Percentiles rank a stretch among this genome's conserved stretches.
Conservation (phyloP, 2,797 vertebrate genomes). For the Brachyrhaphis roseni region DNA sequence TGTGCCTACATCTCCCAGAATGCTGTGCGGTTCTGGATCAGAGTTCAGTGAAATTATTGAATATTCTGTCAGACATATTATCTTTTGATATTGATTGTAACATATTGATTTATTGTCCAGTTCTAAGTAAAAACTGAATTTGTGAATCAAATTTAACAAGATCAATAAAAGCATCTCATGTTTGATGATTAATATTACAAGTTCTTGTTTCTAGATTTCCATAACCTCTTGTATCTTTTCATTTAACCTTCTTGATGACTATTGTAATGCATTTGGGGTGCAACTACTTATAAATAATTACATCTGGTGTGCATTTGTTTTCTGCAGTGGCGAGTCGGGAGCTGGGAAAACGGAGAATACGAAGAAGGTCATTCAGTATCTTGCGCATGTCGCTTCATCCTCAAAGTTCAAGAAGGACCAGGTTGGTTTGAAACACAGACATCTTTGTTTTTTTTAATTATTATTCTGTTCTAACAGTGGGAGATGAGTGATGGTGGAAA, state of each 20-base stretch:
- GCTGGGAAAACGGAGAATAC: conserved; percentile 99
- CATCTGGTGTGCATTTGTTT: neutral
- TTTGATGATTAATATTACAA: neutral
- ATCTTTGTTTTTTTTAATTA: neutral
- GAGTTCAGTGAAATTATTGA: too few species aligned
- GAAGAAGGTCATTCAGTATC: conserved; percentile 98
- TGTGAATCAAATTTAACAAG: neutral
- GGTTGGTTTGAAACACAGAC: conserved; percentile 74
- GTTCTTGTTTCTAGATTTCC: neutral
- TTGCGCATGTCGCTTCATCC: conserved; percentile 93
- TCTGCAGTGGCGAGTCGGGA: conserved; percentile 92
- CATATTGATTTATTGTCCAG: too few species aligned
- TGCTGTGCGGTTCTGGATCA: too few species aligned
- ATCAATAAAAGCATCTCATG: neutral
- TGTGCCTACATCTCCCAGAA: too few species aligned
- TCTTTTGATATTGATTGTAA: too few species aligned
- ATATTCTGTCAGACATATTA: too few species aligned
- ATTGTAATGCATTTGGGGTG: neutral
- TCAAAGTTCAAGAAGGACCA: conserved; percentile 96
- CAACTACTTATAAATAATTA: neutral
- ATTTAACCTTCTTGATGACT: too few species aligned
- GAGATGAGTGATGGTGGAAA: neutral
- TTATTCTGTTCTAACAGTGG: neutral
- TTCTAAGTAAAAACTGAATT: neutral
- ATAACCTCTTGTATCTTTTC: neutral